A percentile compares a stretch with the other conserved stretches of the same genome.
phyloP scores from a whole-genome alignment of 2,888 invertebrate genomes.

The Agonopterix subpropinquella region DNA sequence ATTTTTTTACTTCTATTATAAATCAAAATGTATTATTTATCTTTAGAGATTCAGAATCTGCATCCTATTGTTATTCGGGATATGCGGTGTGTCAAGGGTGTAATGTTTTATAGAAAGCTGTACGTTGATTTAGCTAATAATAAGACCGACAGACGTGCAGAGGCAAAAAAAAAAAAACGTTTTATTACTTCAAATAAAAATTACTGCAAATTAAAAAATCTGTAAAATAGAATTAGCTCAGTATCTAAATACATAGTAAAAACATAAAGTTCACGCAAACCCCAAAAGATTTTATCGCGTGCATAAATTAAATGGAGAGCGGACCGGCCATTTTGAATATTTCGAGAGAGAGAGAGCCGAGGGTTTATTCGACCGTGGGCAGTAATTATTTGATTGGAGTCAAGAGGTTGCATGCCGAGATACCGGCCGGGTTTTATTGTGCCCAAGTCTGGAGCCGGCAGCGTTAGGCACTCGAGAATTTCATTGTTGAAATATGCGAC shows the following conservation, averaged over 20 bases:
- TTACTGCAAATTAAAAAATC: too few relatives aligned
- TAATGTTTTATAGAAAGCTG: conserved; percentile 60
- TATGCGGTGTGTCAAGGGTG: conserved; percentile 74
- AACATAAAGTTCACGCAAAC: conserved; percentile 1
- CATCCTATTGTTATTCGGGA: conserved; percentile 73
- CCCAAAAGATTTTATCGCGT: conserved; percentile 43
- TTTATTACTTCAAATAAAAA: too few relatives aligned
- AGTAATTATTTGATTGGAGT: conserved; percentile 75
- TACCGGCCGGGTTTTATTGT: conserved; percentile 55
- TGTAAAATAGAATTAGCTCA: too few relatives aligned
- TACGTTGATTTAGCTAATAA: conserved; percentile 40
- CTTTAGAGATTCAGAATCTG: conserved; percentile 73
- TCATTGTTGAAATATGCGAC: conserved; percentile 40
- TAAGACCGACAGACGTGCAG: conserved; percentile 6
- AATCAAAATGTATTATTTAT: conserved; percentile 77
- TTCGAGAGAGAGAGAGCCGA: conserved; percentile 34
- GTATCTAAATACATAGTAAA: not conserved
- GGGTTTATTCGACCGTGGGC: conserved; percentile 68
- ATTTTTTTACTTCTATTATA: conserved; percentile 72
- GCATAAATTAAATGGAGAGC: conserved; percentile 47
- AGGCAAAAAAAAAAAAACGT: too few relatives aligned
- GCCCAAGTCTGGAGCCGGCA: conserved; percentile 36
- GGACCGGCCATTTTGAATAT: conserved; percentile 70
- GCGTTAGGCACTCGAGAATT: conserved; percentile 41
- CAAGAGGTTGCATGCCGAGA: conserved; percentile 71